Evolutionary conservation across 2,797 vertebrate genomes (phyloP).

Genomic region (Gallinago nigripennis): DNA sequence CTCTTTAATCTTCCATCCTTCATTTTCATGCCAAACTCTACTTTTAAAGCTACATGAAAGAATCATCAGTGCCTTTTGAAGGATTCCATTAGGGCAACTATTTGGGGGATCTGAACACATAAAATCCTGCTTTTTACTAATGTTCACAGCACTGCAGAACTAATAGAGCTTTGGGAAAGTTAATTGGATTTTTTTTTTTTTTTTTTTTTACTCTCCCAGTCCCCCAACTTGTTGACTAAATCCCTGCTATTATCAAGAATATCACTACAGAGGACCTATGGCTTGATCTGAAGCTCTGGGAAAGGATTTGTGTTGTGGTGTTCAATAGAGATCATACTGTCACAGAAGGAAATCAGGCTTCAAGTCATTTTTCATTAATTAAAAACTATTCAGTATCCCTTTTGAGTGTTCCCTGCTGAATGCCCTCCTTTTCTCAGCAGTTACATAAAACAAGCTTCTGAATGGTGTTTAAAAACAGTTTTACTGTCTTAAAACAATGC

Average conservation of each 20-base stretch:
- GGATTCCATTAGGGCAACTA: background rate
- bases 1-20: constrained; percentile 6
- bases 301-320: background rate
- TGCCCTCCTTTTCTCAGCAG: constrained; percentile 21
- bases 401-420: background rate
- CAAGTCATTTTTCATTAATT: constrained; percentile 37
- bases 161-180: background rate
- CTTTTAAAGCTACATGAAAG: constrained; percentile 5
- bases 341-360: background rate
- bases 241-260: background rate
- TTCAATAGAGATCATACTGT: background rate
- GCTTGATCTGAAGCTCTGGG: constrained; percentile 21
- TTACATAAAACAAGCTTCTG: constrained; percentile 1
- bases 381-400: background rate
- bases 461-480: background rate
- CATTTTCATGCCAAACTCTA: background rate
- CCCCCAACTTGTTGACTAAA: background rate
- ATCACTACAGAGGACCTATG: background rate
- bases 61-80: constrained; percentile 2
- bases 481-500: constrained; percentile 21
- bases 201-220: background rate
- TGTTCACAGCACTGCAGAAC: background rate
- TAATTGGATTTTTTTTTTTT: background rate
- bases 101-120: background rate
- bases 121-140: background rate